phyloP scores from a whole-genome alignment of 2,797 vertebrate species.

The Acrossocheilus wenchowensis region DNA sequence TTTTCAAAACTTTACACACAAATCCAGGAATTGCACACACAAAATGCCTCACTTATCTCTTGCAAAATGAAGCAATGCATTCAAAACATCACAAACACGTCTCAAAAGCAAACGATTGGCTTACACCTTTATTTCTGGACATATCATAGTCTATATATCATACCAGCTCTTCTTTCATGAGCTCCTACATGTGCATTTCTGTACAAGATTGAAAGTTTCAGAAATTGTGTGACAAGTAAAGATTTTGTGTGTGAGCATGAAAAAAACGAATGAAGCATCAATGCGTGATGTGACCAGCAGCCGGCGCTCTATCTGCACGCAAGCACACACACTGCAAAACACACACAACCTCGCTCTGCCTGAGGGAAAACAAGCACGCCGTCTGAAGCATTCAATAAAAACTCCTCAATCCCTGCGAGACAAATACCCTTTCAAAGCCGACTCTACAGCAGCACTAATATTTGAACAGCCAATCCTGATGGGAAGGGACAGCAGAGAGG shows the following conservation, averaged over 20 bases:
- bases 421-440: neutral
- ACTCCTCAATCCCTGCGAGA: neutral
- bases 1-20: too few species aligned
- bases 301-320: conserved; percentile 43
- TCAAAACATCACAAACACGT: too few species aligned
- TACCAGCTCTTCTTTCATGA: too few species aligned
- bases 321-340: neutral
- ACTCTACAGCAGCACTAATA: neutral
- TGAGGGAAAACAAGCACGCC: conserved; percentile 2
- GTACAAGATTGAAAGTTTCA: neutral
- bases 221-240: too few species aligned
- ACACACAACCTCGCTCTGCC: neutral
- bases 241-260: neutral
- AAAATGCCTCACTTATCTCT: too few species aligned
- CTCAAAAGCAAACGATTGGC: too few species aligned
- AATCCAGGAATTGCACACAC: too few species aligned
- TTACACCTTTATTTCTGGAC: too few species aligned
- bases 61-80: too few species aligned
- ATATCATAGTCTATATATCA: too few species aligned
- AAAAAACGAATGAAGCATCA: neutral
- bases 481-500: neutral
- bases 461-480: neutral
- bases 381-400: neutral
- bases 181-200: too few species aligned
- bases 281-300: conserved; percentile 49